Evolutionary conservation across 64 coral and sea anemone genomes (phyloP).

Genomic region (Montipora cactus): DNA sequence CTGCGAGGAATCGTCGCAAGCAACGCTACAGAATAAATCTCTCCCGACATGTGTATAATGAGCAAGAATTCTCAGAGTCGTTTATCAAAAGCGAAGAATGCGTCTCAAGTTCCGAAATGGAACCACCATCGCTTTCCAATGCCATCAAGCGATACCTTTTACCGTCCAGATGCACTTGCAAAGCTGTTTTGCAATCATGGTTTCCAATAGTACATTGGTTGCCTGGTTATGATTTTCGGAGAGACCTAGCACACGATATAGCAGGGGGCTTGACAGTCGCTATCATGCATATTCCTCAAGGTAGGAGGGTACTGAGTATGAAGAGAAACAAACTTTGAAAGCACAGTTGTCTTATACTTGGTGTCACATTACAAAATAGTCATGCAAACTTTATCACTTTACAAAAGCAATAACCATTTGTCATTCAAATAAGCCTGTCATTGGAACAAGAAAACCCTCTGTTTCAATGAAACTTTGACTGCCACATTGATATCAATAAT

Average conservation of each 20-base stretch:
- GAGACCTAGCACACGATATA: conserved; percentile 64
- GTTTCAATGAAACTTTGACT: too few species aligned
- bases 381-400: too few species aligned
- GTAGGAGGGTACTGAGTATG: conserved; percentile 9
- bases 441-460: too few species aligned
- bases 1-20: neutral
- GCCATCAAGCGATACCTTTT: conserved; percentile 24
- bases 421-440: too few species aligned
- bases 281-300: conserved; percentile 93
- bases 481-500: too few species aligned
- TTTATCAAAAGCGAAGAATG: conserved; percentile 38
- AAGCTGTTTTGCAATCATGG: conserved; percentile 68
- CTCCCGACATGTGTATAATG: conserved; percentile 64
- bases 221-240: conserved; percentile 70
- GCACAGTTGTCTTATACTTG: neutral
- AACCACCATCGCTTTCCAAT: neutral
- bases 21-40: conserved; percentile 36
- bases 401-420: too few species aligned
- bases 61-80: conserved; percentile 60
- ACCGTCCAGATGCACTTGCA: conserved; percentile 39
- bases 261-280: conserved; percentile 83
- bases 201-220: conserved; percentile 90
- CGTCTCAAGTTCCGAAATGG: neutral
- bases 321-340: neutral
- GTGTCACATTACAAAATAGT: too few species aligned